These are phyloP conservation scores for Zeus faber DNA, from an alignment of 2,113 vertebrate genomes.

Conservation along the genomic window DNA sequence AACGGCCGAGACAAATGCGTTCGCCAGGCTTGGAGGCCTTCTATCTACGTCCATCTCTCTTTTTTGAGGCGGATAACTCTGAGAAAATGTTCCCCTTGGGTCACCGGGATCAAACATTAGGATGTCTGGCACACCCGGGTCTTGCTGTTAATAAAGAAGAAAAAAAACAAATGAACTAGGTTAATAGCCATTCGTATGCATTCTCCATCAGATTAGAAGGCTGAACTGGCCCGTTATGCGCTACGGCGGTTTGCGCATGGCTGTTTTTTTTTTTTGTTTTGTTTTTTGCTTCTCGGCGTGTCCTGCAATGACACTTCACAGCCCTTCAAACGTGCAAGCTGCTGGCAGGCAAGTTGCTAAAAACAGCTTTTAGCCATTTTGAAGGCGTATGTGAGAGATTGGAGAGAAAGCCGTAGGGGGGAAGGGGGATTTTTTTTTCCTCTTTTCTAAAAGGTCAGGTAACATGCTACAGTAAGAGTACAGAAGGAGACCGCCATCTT, in stretches of 20 bases:
- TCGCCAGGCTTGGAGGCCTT: constrained; percentile 29
- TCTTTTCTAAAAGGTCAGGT: constrained; percentile 26
- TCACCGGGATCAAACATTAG: constrained; percentile 48
- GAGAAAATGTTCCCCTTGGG: constrained; percentile 39
- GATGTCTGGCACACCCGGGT: constrained; percentile 23
- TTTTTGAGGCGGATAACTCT: constrained; percentile 20
- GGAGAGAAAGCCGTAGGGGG: constrained; percentile 25
- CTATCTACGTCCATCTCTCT: constrained; percentile 1
- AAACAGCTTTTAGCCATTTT: constrained; percentile 40
- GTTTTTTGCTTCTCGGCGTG: constrained; percentile 32
- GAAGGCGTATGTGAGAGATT: constrained; percentile 30
- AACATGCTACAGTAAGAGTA: background rate
- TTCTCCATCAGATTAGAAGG: constrained; percentile 78
- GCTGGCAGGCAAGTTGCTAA: constrained; percentile 47
- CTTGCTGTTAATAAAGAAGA: constrained; percentile 59
- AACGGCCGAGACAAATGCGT: constrained; percentile 46
- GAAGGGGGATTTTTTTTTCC: constrained; percentile 17
- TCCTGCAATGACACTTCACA: constrained; percentile 41
- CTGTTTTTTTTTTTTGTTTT: too few relatives aligned
- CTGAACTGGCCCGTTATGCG: constrained; percentile 37
- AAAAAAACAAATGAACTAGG: constrained; percentile 53
- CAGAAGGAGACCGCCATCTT: constrained; percentile 17
- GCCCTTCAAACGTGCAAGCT: constrained; percentile 26
- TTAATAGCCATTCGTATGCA: constrained; percentile 78
- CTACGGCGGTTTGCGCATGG: constrained; percentile 47